These are phyloP conservation scores for Danaus melanippus DNA, from an alignment of 1,140 invertebrate genomes.

Conservation along the genomic window DNA sequence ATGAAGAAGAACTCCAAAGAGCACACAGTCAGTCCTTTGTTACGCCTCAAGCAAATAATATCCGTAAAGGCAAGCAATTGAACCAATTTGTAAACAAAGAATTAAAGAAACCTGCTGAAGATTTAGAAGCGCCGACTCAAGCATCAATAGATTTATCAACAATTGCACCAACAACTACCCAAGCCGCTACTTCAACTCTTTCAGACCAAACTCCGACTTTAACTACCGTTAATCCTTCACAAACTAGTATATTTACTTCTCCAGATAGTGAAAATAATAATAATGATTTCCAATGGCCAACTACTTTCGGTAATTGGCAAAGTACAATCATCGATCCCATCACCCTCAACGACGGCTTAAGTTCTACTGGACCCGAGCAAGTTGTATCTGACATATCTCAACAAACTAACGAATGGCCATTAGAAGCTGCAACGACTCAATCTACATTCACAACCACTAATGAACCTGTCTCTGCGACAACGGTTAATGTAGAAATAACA, in stretches of 20 bases:
- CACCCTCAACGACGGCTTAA: slow-evolving; percentile 79
- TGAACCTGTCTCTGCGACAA: slow-evolving; percentile 36
- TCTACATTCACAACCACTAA: slow-evolving; percentile 14
- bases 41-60: slow-evolving; percentile 49
- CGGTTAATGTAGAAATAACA: slow-evolving; percentile 35
- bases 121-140: slow-evolving; percentile 56
- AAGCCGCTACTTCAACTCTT: slow-evolving; percentile 34
- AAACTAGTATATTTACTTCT: slow-evolving; percentile 45
- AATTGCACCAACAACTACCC: slow-evolving; percentile 39
- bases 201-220: slow-evolving; percentile 33
- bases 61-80: slow-evolving; percentile 61
- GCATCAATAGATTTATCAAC: slow-evolving; percentile 36
- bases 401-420: slow-evolving; percentile 19
- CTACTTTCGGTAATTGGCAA: slow-evolving; percentile 72
- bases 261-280: slow-evolving; percentile 54
- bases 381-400: slow-evolving; percentile 18
- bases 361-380: slow-evolving; percentile 25
- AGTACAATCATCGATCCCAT: slow-evolving; percentile 79
- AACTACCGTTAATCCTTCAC: slow-evolving; percentile 35
- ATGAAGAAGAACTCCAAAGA: slow-evolving; percentile 69
- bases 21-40: slow-evolving; percentile 69
- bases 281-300: slow-evolving; percentile 51
- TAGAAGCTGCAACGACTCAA: slow-evolving; percentile 17
- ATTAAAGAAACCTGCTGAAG: slow-evolving; percentile 46
- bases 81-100: slow-evolving; percentile 43